These are phyloP conservation scores for Alectoris magna DNA, from an alignment of 2,797 vertebrate genomes.

Conservation along the genomic window DNA sequence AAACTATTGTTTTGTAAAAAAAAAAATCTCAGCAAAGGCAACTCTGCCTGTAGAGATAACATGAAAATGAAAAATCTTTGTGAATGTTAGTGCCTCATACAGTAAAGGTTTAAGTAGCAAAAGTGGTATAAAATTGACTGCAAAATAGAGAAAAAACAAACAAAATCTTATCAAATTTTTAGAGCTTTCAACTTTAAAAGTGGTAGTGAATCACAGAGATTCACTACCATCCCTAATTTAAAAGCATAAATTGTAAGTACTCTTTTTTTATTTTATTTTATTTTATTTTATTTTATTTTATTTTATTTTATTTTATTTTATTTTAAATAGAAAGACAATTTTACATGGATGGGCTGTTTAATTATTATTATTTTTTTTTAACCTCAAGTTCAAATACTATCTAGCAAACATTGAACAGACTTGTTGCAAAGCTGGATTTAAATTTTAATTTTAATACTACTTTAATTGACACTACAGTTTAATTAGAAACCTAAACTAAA, in stretches of 20 bases:
- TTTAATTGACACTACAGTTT: background rate
- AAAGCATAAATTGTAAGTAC: background rate
- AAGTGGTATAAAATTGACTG: background rate
- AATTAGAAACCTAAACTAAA: background rate
- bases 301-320: background rate
- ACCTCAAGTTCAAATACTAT: background rate
- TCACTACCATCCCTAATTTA: background rate
- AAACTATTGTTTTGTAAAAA: background rate
- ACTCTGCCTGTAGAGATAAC: background rate
- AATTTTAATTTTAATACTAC: background rate
- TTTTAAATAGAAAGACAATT: background rate
- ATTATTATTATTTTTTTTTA: background rate
- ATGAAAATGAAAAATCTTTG: background rate
- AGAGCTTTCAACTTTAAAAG: background rate
- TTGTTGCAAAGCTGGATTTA: background rate
- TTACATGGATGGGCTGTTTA: background rate
- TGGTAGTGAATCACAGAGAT: background rate
- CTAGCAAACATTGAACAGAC: background rate
- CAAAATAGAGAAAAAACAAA: background rate
- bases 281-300: background rate
- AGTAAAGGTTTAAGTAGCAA: background rate
- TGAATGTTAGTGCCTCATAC: background rate
- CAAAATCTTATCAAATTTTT: background rate
- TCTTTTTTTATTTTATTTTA: background rate
- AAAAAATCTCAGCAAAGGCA: background rate